phyloP scores from a whole-genome alignment of 2,888 invertebrate species.

The Gandaritis pyraliata region DNA sequence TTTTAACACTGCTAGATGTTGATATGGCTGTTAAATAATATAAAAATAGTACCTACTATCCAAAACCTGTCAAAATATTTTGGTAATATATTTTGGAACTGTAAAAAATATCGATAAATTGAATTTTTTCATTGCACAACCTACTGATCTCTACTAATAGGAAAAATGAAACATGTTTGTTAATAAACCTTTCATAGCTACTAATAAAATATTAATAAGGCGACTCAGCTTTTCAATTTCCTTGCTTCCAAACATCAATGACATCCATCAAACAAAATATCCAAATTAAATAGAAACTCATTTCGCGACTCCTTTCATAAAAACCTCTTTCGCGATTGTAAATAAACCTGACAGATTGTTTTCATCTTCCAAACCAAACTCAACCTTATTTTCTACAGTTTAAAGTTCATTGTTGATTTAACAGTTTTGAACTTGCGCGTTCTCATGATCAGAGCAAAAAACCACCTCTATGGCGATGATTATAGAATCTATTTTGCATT shows the following conservation, averaged over 20 bases:
- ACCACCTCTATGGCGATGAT: neutral
- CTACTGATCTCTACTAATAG: too few relatives aligned
- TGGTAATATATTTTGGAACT: too few relatives aligned
- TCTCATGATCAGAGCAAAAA: neutral
- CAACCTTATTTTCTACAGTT: constrained; percentile 27
- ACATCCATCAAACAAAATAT: constrained; percentile 47
- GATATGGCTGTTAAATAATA: too few relatives aligned
- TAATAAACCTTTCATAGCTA: constrained; percentile 5
- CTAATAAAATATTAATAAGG: constrained; percentile 36
- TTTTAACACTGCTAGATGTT: too few relatives aligned
- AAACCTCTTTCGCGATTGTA: constrained; percentile 65
- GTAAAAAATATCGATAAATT: too few relatives aligned
- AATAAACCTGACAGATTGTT: constrained; percentile 62
- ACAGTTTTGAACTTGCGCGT: neutral
- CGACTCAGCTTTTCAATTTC: constrained; percentile 45
- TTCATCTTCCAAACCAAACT: constrained; percentile 29
- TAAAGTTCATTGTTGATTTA: constrained; percentile 9
- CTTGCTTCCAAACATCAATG: constrained; percentile 50
- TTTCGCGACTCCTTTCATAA: constrained; percentile 68
- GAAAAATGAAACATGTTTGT: neutral
- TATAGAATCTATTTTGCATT: constrained; percentile 19
- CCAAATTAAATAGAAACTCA: constrained; percentile 71
- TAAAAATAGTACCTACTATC: too few relatives aligned
- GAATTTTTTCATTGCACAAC: too few relatives aligned
- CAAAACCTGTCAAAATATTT: too few relatives aligned